These are phyloP conservation scores for Proterorhinus semilunaris DNA, from an alignment of 2,113 vertebrate species.

Conservation along the genomic window DNA sequence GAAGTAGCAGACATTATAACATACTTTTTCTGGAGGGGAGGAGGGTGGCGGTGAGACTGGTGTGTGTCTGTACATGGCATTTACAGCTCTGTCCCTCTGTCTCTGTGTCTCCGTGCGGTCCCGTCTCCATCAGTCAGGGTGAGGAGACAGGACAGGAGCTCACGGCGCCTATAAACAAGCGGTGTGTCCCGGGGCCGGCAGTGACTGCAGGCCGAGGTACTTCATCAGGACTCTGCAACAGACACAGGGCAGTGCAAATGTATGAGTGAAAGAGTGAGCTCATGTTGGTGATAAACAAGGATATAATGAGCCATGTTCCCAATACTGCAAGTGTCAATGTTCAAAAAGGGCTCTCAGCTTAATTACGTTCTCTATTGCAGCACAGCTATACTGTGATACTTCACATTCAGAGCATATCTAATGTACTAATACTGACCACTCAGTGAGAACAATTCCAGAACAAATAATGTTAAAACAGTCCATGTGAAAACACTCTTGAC, in stretches of 20 bases:
- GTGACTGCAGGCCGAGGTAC: conserved; percentile 35
- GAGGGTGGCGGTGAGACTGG: conserved; percentile 67
- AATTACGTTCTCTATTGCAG: background rate
- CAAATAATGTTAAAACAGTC: too few species aligned
- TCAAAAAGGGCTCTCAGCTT: background rate
- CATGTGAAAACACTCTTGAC: background rate
- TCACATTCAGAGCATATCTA: too few species aligned
- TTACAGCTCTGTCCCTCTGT: conserved; percentile 65
- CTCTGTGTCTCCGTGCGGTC: conserved; percentile 38
- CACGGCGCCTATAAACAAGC: conserved; percentile 60
- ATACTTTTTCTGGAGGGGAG: conserved; percentile 54
- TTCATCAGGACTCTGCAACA: conserved; percentile 68
- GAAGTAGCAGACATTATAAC: conserved; percentile 62
- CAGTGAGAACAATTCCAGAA: too few species aligned
- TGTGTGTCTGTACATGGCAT: conserved; percentile 77
- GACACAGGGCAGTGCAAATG: conserved; percentile 3
- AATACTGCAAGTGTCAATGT: background rate
- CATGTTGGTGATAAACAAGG: background rate
- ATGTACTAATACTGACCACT: too few species aligned
- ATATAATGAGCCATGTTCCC: background rate
- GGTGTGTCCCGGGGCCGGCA: conserved; percentile 59
- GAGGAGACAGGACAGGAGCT: conserved; percentile 52
- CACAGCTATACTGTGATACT: too few species aligned
- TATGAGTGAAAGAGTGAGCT: background rate
- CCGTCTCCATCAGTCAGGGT: conserved; percentile 47